Evolutionary conservation across 2,113 vertebrate genomes (phyloP), one percentile per base, ranked within the genome.

Genomic region (Amphilophus citrinellus): DNA sequence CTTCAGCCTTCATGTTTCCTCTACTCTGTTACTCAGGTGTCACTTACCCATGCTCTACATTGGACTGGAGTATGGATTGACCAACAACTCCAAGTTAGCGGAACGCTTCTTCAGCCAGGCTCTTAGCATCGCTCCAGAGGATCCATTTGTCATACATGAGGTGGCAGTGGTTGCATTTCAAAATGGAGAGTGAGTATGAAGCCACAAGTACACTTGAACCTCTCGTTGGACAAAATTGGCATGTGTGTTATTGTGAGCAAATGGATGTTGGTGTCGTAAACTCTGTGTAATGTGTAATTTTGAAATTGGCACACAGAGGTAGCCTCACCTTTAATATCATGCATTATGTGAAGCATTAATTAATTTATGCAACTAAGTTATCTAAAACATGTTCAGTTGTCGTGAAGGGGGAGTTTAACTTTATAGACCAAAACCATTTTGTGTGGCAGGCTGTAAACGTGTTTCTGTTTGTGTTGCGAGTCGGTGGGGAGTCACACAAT

Each of bases 1-100:
- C 20, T 32, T 73, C 47, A 73, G 27, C 68, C 32, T 22, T 82
- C 17, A 27, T 73, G 9, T 80, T 35, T 59, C 18, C 27, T 61
- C 10, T 44, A 2, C 17, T 77, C 20, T 79, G 6, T 77, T 8
- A 5, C 65, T 24, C 77, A 99, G 98, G 77, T 99, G 98, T 87
- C 98, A 99, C 90, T 94, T 99, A 88, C 98, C 98, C 0, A 99
- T 99, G 98, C 96, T 99, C 5, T 99, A 99, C 92, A 99, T 99
- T 61, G 98, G 98, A 80, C 92, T 99, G 90, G 98, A 99, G 91
- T 99, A 99, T 53, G 98, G 98, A 73, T 96, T 99, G 89, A 99
- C 98, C 87, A 99, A 99, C 95, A 99, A 99, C 93, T 99, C 98
- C 30, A 99, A 99, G 92, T 90, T 99, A 87, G 98, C 98, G 1